Percentiles rank a stretch among this genome's conserved stretches.
Conservation (phyloP, 2,113 vertebrate genomes). For the Catharus bicknelli region DNA sequence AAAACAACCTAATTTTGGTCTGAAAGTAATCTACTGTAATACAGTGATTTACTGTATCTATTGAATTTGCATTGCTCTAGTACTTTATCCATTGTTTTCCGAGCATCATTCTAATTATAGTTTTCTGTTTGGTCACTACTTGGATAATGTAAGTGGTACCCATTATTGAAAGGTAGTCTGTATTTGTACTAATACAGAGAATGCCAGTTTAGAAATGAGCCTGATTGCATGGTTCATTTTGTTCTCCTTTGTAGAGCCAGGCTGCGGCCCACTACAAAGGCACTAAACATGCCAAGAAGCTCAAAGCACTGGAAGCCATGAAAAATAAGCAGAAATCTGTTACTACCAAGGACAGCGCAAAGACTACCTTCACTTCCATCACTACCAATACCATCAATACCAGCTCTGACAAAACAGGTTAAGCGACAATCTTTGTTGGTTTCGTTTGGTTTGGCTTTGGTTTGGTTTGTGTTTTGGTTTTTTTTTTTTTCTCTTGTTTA, state of each 20-base stretch:
- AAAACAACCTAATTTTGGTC: background rate
- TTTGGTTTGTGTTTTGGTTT: background rate
- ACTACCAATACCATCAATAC: constrained; percentile 83
- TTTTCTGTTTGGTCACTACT: constrained; percentile 26
- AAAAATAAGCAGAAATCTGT: constrained; percentile 94
- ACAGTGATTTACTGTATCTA: background rate
- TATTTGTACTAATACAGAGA: constrained; percentile 82
- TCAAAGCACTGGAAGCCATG: constrained; percentile 94
- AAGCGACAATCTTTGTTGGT: constrained; percentile 75
- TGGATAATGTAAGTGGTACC: constrained; percentile 70
- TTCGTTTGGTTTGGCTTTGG: background rate
- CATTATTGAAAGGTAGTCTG: constrained; percentile 81
- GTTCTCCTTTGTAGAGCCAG: constrained; percentile 94
- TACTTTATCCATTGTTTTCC: constrained; percentile 19
- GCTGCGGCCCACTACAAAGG: constrained; percentile 99
- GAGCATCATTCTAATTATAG: constrained; percentile 68
- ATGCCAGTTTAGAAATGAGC: constrained; percentile 82
- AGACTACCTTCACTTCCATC: constrained; percentile 86
- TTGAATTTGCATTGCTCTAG: background rate
- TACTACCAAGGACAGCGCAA: constrained; percentile 86
- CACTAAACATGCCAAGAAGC: constrained; percentile 99
- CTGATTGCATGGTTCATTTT: constrained; percentile 86
- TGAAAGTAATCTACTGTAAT: background rate
- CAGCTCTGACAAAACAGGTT: constrained; percentile 90
- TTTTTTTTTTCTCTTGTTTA: constrained; percentile 31